A percentile compares a stretch with the other conserved stretches of the same genome.
Evolutionary conservation across 2,797 vertebrate genomes (phyloP).

Genomic region (Syngnathus acus): DNA sequence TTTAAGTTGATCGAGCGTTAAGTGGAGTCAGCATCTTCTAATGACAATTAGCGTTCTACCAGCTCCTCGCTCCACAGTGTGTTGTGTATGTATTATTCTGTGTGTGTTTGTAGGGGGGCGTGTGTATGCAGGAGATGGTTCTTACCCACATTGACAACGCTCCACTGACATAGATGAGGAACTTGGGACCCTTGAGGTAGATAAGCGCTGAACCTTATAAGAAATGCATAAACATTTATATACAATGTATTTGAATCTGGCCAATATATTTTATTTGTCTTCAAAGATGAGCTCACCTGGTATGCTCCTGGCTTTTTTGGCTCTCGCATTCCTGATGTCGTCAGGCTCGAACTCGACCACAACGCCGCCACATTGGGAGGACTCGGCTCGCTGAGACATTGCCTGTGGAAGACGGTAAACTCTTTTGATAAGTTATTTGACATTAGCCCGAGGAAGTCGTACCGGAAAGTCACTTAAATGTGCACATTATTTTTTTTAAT

Average conservation of each 20-base stretch:
- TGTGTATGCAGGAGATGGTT: conserved; percentile 29
- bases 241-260: conserved; percentile 3
- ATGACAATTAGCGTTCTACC: too few relatives aligned
- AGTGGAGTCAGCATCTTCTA: too few relatives aligned
- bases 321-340: conserved; percentile 47
- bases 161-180: conserved; percentile 74
- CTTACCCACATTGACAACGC: conserved; percentile 77
- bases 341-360: conserved; percentile 64
- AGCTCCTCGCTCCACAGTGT: too few relatives aligned
- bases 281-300: conserved; percentile 56
- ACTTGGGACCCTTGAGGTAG: conserved; percentile 70
- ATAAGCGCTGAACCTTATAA: conserved; percentile 62
- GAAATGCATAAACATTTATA: conserved; percentile 12
- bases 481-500: too few relatives aligned
- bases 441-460: not conserved
- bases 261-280: conserved; percentile 6
- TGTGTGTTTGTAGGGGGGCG: not conserved
- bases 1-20: too few relatives aligned
- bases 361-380: conserved; percentile 53
- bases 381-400: conserved; percentile 67
- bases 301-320: conserved; percentile 46
- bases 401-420: conserved; percentile 20
- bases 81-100: not conserved
- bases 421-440: not conserved
- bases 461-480: not conserved